Evolutionary conservation across 2,888 invertebrate genomes (phyloP).

Genomic region (Hirtodrosophila histrioides): DNA sequence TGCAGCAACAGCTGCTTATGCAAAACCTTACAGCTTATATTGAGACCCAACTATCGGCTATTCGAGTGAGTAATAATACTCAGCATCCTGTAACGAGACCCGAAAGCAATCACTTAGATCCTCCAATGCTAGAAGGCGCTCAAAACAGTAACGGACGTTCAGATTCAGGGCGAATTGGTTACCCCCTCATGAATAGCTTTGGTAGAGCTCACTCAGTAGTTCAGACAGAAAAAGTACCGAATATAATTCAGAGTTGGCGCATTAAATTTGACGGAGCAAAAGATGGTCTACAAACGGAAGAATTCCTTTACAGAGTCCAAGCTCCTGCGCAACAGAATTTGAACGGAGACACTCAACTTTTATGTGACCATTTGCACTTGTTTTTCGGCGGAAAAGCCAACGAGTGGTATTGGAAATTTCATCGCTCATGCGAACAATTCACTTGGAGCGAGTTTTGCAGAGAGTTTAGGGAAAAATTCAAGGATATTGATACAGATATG

Average conservation of each 20-base stretch:
- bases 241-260: constrained; percentile 5
- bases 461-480: constrained; percentile 8
- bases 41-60: neutral
- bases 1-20: constrained; percentile 8
- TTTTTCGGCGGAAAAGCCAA: constrained; percentile 15
- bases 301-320: constrained; percentile 9
- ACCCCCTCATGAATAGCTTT: neutral
- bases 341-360: neutral
- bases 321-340: constrained; percentile 8
- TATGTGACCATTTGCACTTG: constrained; percentile 16
- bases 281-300: neutral
- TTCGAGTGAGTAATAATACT: neutral
- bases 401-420: constrained; percentile 24
- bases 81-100: too few species aligned
- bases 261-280: constrained; percentile 2
- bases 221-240: constrained; percentile 7
- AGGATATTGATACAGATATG: constrained; percentile 15
- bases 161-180: neutral
- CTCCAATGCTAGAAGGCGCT: too few species aligned
- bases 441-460: constrained; percentile 14
- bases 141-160: neutral
- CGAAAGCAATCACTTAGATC: too few species aligned
- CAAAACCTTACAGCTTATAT: constrained; percentile 1
- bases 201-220: neutral
- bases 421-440: neutral